These are phyloP conservation scores for Vulpes ferrilata DNA, from an alignment of 2,113 vertebrate genomes.

Conservation along the genomic window DNA sequence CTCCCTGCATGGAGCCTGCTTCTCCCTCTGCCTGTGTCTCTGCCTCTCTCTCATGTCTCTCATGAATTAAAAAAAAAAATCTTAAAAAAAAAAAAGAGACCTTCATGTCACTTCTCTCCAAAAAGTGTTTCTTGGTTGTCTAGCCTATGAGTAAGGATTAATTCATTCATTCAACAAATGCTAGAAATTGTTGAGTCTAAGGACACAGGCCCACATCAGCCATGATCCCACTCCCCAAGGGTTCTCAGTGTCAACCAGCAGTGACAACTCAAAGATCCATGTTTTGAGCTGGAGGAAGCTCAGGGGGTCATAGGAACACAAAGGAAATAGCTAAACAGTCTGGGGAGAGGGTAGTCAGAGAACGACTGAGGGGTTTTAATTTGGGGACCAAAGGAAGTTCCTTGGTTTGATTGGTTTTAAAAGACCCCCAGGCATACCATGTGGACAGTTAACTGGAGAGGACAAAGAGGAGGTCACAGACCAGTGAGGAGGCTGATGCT, in stretches of 20 bases:
- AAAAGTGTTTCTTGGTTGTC: background rate
- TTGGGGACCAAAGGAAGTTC: too few species aligned
- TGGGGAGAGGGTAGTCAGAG: background rate
- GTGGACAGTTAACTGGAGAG: background rate
- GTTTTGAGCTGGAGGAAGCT: background rate
- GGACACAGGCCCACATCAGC: background rate
- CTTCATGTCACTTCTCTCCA: too few species aligned
- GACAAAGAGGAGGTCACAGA: background rate
- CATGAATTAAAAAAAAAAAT: too few species aligned
- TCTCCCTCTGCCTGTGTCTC: too few species aligned
- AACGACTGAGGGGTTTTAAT: background rate
- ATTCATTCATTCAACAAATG: background rate
- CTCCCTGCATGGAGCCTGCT: too few species aligned
- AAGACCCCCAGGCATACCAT: background rate
- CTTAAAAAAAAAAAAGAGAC: too few species aligned
- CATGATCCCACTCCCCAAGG: background rate
- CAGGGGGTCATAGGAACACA: background rate
- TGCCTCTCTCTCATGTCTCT: too few species aligned
- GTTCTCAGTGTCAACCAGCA: background rate
- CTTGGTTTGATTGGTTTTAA: background rate
- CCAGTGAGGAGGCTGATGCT: background rate
- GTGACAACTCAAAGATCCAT: background rate
- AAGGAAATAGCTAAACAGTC: background rate
- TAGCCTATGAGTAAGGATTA: background rate
- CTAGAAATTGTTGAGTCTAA: background rate